Evolutionary conservation across 2,888 invertebrate species (phyloP).

Genomic region (Portevinia maculata): DNA sequence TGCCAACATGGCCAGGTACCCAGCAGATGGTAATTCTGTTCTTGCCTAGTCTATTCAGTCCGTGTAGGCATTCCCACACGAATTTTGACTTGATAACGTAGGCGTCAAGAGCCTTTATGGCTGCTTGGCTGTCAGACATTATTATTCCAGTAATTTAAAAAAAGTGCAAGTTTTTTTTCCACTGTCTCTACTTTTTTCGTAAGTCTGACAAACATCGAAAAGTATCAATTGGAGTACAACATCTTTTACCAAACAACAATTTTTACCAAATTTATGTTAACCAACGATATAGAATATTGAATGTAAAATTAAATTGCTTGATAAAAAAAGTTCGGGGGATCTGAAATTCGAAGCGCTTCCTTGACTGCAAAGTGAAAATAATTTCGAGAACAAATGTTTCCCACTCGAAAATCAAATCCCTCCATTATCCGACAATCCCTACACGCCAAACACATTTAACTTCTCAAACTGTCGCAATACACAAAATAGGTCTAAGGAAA

Average conservation of each 20-base stretch:
- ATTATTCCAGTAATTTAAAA: no score
- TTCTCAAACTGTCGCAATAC: slow-evolving; percentile 21
- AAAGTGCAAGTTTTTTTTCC: no score
- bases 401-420: slow-evolving; percentile 19
- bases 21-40: no score
- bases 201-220: no score
- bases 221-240: no score
- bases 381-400: slow-evolving; percentile 25
- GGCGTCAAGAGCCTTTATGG: no score
- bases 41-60: no score
- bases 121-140: no score
- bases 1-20: no score
- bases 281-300: background rate
- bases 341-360: slow-evolving; percentile 7
- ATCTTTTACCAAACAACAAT: background rate
- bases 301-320: background rate
- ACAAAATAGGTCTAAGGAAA: slow-evolving; percentile 14
- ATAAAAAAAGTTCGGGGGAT: slow-evolving; percentile 4
- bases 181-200: no score
- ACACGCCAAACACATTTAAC: slow-evolving; percentile 13
- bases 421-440: background rate
- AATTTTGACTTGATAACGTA: no score
- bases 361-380: slow-evolving; percentile 27
- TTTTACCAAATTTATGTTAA: background rate
- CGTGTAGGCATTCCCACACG: no score